Percentiles rank a stretch among this genome's conserved stretches.
Evolutionary conservation across 1,140 invertebrate genomes (phyloP).

Genomic region (Cotesia chilonis): DNA sequence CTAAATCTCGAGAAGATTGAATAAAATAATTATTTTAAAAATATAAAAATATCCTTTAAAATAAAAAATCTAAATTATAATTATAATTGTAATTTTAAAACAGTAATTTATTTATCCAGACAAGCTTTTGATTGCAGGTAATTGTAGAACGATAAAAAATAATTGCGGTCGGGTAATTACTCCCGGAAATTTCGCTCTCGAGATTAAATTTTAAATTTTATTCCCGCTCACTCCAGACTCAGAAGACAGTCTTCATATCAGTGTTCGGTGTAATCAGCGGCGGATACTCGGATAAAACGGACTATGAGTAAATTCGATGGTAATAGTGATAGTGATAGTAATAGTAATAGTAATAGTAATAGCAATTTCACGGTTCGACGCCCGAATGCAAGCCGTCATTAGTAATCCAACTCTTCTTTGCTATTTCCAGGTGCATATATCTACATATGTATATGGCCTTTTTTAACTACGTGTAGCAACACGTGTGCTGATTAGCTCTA

Average conservation of each 20-base stretch:
- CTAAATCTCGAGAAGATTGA: too few relatives aligned
- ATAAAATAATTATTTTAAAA: too few relatives aligned
- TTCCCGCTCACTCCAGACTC: slow-evolving; percentile 4
- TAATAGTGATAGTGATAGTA: slow-evolving; percentile 31
- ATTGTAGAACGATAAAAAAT: slow-evolving; percentile 34
- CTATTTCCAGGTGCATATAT: too few relatives aligned
- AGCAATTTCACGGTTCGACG: slow-evolving; percentile 57
- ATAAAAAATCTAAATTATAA: too few relatives aligned
- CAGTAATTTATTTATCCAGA: not conserved
- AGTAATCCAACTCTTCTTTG: slow-evolving; percentile 1
- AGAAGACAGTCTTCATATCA: slow-evolving; percentile 10
- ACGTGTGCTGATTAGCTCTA: too few relatives aligned
- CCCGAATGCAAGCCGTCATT: slow-evolving; percentile 52
- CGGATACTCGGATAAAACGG: slow-evolving; percentile 36
- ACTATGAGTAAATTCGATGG: slow-evolving; percentile 37
- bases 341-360: slow-evolving; percentile 37
- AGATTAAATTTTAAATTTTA: too few relatives aligned
- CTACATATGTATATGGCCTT: too few relatives aligned
- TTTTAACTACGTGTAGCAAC: too few relatives aligned
- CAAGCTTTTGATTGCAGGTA: slow-evolving; percentile 8
- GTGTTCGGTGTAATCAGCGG: slow-evolving; percentile 39
- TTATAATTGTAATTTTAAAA: too few relatives aligned
- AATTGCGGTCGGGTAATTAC: slow-evolving; percentile 33
- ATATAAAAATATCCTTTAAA: too few relatives aligned
- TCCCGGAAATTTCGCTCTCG: slow-evolving; percentile 10